These are phyloP conservation scores for Platycheirus albimanus DNA, from an alignment of 2,888 invertebrate species.

Conservation along the genomic window DNA sequence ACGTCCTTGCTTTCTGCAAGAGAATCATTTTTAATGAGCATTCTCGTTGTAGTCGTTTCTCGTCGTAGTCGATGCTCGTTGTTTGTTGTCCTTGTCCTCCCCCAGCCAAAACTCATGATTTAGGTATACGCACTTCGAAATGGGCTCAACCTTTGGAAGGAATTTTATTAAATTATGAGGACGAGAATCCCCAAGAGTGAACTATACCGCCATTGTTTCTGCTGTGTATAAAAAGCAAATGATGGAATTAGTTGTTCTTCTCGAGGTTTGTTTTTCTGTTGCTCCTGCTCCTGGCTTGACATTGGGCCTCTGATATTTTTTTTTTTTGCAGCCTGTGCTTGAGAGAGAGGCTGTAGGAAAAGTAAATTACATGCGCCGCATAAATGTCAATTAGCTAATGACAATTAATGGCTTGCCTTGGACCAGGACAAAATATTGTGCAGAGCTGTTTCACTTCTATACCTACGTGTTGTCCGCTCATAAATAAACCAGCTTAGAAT, in stretches of 20 bases:
- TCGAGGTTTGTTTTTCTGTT: constrained; percentile 10
- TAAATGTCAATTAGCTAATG: constrained; percentile 74
- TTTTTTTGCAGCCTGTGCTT: constrained; percentile 15
- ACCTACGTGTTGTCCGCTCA: constrained; percentile 23
- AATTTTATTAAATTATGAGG: constrained; percentile 71
- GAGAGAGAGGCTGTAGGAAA: not conserved
- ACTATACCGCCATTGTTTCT: constrained; percentile 45
- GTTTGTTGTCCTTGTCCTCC: too few relatives aligned
- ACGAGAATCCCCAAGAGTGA: constrained; percentile 60
- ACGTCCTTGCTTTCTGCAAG: constrained; percentile 24
- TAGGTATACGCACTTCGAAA: constrained; percentile 5
- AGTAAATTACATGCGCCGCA: constrained; percentile 60
- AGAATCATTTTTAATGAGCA: constrained; percentile 66
- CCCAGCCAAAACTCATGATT: not conserved
- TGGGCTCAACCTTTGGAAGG: constrained; percentile 24
- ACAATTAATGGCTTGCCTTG: constrained; percentile 64
- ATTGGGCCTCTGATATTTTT: constrained; percentile 7
- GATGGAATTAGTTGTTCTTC: constrained; percentile 24
- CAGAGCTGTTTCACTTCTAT: constrained; percentile 12
- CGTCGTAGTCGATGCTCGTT: too few relatives aligned
- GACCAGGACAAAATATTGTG: constrained; percentile 32
- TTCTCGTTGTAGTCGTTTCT: constrained; percentile 24
- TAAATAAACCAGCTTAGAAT: constrained; percentile 33
- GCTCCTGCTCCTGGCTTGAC: constrained; percentile 17
- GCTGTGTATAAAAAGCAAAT: constrained; percentile 10